These are phyloP conservation scores for Ophioninae sp. DNA, from an alignment of 2,888 invertebrate species.

Conservation along the genomic window DNA sequence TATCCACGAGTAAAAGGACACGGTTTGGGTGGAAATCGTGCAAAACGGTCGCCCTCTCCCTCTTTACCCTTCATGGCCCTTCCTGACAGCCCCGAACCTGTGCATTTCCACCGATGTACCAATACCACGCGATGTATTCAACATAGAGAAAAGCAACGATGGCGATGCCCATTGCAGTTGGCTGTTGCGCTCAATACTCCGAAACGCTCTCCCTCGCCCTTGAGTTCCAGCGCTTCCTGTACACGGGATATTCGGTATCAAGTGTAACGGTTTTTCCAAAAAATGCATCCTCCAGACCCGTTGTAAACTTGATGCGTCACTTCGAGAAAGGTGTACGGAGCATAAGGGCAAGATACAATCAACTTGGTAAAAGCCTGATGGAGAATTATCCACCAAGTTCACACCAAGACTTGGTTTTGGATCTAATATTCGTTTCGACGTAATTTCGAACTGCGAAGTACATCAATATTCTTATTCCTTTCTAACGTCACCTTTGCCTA, in stretches of 20 bases:
- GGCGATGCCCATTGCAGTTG: slow-evolving; percentile 56
- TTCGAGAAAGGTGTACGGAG: background rate
- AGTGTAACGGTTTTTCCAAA: slow-evolving; percentile 6
- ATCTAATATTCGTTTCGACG: background rate
- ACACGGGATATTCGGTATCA: slow-evolving; percentile 33
- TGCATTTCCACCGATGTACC: slow-evolving; percentile 19
- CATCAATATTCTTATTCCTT: background rate
- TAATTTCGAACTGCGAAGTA: background rate
- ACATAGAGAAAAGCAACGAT: slow-evolving; percentile 41
- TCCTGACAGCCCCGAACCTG: slow-evolving; percentile 20
- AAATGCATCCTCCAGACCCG: background rate
- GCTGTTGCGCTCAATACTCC: slow-evolving; percentile 70
- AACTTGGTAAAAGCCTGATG: background rate
- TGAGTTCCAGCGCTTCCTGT: slow-evolving; percentile 55
- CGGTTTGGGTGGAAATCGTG: slow-evolving; percentile 64
- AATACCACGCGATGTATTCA: slow-evolving; percentile 41
- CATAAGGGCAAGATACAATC: background rate
- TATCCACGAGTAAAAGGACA: slow-evolving; percentile 58
- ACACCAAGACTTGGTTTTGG: no score
- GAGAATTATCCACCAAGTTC: no score
- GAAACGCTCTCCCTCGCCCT: slow-evolving; percentile 73
- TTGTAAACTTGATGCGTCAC: background rate
- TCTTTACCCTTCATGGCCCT: background rate
- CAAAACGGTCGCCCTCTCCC: slow-evolving; percentile 55
- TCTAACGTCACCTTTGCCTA: background rate